phyloP scores from a whole-genome alignment of 2,113 vertebrate genomes.

The Montifringilla adamsi region DNA sequence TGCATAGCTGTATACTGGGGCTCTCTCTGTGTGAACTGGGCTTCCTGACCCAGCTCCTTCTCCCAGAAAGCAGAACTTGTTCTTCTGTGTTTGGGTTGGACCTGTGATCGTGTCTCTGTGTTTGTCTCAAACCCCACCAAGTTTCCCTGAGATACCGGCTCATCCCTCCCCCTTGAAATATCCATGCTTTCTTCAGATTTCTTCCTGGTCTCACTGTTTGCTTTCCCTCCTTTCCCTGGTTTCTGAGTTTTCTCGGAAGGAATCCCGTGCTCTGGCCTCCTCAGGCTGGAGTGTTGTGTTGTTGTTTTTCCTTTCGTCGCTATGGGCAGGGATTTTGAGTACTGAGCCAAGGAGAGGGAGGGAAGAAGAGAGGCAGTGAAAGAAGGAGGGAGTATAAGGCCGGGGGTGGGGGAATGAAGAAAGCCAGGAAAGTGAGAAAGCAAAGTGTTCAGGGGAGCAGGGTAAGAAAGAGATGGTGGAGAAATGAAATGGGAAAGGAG shows the following conservation, averaged over 20 bases:
- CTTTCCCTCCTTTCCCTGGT: constrained; percentile 46
- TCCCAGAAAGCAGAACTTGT: background rate
- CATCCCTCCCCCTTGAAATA: constrained; percentile 34
- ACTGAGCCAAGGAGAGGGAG: constrained; percentile 60
- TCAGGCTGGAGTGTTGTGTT: constrained; percentile 71
- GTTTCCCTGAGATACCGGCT: constrained; percentile 46
- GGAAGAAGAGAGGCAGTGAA: constrained; percentile 10
- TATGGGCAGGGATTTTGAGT: constrained; percentile 71
- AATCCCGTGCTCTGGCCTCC: constrained; percentile 55
- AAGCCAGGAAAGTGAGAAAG: constrained; percentile 10
- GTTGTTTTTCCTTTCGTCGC: constrained; percentile 74
- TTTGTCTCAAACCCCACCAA: constrained; percentile 34
- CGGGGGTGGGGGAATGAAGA: background rate
- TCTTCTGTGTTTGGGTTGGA: background rate
- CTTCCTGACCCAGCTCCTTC: background rate
- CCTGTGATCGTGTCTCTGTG: background rate
- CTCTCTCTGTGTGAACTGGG: background rate
- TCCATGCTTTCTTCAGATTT: background rate
- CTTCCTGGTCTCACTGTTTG: background rate
- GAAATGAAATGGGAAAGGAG: background rate
- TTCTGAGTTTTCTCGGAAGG: constrained; percentile 60
- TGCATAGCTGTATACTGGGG: background rate
- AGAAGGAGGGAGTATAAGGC: constrained; percentile 17
- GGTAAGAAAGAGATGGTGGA: background rate
- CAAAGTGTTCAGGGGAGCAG: background rate